Evolutionary conservation across 2,797 vertebrate genomes (phyloP), one percentile per base, ranked within the genome.

Genomic region (Threskiornis aethiopicus): DNA sequence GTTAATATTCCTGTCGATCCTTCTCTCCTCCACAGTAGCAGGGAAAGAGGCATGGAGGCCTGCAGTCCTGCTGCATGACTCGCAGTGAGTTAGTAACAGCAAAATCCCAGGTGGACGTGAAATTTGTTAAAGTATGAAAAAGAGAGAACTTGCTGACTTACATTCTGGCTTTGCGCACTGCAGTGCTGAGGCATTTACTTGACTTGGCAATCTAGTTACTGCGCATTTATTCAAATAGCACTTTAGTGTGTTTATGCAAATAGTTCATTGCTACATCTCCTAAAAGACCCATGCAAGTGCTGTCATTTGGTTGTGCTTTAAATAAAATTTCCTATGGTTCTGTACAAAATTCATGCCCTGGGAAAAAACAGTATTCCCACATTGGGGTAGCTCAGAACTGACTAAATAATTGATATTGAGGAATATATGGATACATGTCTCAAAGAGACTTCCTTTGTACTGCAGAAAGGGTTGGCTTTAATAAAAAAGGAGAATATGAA

Each of bases 191-290:
- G 84, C 72, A 16, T 69, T 72, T 52, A 9, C 93, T 81, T 14
- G 77, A 6, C 90, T 94, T 41, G 87, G 87, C 92, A 95, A 77
- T 93, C 93, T 62, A 22, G 67, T 85, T 46, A 19, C 90, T 77
- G 78, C 5, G 10, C 84, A 9, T 84, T 87, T 82, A 78, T 88
- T 89, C 84, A 89, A 65, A 84, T 16, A 78, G 93, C 90, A 16
- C 90, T 94, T 70, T 10, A 49, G 78, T 46, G 88, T 84, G 64
- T 89, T 95, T 92, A 95, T 96, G 90, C 95, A 96, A 91, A 94
- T 67, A 88, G 57, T 89, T 86, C 72, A 8, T 49, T 69, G 95
- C 96, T 88, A 46, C 84, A 15, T 78, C 79, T 88, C 78, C 91
- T 65, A 2, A 54, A 83, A 88, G 82, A 87, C 16, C 87, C 42